phyloP scores from a whole-genome alignment of 1,140 invertebrate genomes.

The Drosophila micromelanica region DNA sequence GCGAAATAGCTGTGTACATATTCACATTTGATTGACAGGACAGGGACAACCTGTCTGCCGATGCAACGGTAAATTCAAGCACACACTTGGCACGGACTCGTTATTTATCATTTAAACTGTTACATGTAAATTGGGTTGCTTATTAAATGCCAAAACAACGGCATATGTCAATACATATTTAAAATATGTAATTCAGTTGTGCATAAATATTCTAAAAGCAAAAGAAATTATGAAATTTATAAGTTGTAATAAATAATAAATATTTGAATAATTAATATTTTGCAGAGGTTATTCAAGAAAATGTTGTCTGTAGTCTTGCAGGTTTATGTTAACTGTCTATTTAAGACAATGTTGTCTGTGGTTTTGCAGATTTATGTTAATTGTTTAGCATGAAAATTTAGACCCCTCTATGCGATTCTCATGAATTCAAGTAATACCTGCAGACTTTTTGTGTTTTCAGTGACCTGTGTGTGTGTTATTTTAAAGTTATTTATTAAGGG shows the following conservation, averaged over 20 bases:
- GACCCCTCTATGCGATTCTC: no score
- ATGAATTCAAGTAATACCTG: no score
- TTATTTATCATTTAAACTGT: slow-evolving; percentile 16
- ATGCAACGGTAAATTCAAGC: slow-evolving; percentile 32
- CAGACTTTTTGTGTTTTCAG: no score
- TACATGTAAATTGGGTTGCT: slow-evolving; percentile 16
- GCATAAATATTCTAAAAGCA: background rate
- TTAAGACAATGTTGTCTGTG: no score
- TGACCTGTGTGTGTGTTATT: no score
- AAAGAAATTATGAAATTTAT: background rate
- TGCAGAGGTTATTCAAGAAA: no score
- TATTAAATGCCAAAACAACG: slow-evolving; percentile 1
- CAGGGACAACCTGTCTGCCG: slow-evolving; percentile 68
- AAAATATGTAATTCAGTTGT: background rate
- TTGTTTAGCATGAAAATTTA: no score
- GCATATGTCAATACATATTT: slow-evolving; percentile 3
- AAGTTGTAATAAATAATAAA: background rate
- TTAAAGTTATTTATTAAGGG: background rate
- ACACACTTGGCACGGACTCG: slow-evolving; percentile 17
- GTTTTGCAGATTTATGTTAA: no score
- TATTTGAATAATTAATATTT: no score
- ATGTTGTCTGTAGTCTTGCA: no score
- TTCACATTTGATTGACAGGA: slow-evolving; percentile 46
- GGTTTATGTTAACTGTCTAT: no score
- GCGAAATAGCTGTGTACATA: slow-evolving; percentile 16